Evolutionary conservation across 2,797 vertebrate species (phyloP).

Genomic region (Sphenopsis melanotis): DNA sequence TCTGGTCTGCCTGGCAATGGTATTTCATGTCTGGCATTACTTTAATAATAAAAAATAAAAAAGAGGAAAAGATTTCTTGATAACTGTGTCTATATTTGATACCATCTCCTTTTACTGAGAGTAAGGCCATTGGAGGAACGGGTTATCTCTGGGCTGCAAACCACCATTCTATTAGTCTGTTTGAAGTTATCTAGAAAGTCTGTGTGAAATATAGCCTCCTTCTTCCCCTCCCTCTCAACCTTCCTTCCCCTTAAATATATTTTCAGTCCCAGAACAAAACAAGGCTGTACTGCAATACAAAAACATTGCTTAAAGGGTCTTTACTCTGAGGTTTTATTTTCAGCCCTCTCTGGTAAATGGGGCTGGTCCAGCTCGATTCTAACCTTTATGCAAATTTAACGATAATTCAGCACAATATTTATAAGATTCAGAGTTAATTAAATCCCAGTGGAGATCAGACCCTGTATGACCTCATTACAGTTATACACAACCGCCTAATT

Average conservation of each 20-base stretch:
- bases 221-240: slow-evolving; percentile 8
- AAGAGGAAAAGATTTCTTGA: slow-evolving; percentile 39
- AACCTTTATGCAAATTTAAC: slow-evolving; percentile 72
- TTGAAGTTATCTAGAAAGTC: slow-evolving; percentile 67
- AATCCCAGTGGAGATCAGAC: slow-evolving; percentile 72
- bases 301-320: slow-evolving; percentile 17
- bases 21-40: slow-evolving; percentile 44
- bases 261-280: slow-evolving; percentile 41
- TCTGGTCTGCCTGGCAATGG: slow-evolving; percentile 1
- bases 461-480: slow-evolving; percentile 74
- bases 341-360: slow-evolving; percentile 2
- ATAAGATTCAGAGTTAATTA: slow-evolving; percentile 76
- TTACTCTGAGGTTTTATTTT: background rate
- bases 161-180: slow-evolving; percentile 58
- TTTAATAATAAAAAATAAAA: slow-evolving; percentile 63
- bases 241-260: slow-evolving; percentile 45
- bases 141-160: slow-evolving; percentile 60
- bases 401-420: slow-evolving; percentile 74
- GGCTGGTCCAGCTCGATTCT: slow-evolving; percentile 49
- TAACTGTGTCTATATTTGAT: slow-evolving; percentile 48
- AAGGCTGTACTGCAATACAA: background rate
- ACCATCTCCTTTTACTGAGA: slow-evolving; percentile 38
- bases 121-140: slow-evolving; percentile 47
- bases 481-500: slow-evolving; percentile 67
- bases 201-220: slow-evolving; percentile 55